A percentile compares a stretch with the other conserved stretches of the same genome.
Evolutionary conservation across 2,113 vertebrate species (phyloP).

Genomic region (Scophthalmus maximus): DNA sequence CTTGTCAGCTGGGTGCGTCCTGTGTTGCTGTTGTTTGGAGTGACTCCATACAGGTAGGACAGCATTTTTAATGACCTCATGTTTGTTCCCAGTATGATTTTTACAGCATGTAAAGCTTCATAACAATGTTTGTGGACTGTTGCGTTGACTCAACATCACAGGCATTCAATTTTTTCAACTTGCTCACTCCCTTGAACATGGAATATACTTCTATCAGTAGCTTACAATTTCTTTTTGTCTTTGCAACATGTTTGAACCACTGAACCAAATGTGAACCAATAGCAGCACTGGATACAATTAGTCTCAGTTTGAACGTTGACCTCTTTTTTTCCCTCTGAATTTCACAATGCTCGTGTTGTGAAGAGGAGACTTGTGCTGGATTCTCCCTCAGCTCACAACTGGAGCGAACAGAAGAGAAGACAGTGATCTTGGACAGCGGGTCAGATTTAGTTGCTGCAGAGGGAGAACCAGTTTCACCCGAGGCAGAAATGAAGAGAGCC

Average conservation of each 20-base stretch:
- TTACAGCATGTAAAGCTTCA: not conserved
- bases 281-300: not conserved
- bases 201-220: too few relatives aligned
- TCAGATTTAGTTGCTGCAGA: not conserved
- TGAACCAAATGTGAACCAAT: slow-evolving; percentile 21
- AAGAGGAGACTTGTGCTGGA: not conserved
- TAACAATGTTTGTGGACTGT: not conserved
- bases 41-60: too few relatives aligned
- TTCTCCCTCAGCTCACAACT: not conserved
- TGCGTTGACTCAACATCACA: not conserved
- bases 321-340: slow-evolving; percentile 27
- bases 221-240: too few relatives aligned
- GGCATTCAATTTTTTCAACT: too few relatives aligned
- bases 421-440: not conserved
- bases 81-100: too few relatives aligned
- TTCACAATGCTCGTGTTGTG: slow-evolving; percentile 14
- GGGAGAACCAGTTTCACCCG: not conserved
- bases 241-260: not conserved
- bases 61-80: too few relatives aligned
- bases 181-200: too few relatives aligned
- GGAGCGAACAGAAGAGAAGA: not conserved
- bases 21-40: too few relatives aligned
- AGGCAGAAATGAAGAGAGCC: slow-evolving; percentile 53
- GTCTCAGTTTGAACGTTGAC: slow-evolving; percentile 48
- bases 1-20: not conserved